phyloP scores from a whole-genome alignment of 2,888 invertebrate genomes.

The Malachius bipustulatus region DNA sequence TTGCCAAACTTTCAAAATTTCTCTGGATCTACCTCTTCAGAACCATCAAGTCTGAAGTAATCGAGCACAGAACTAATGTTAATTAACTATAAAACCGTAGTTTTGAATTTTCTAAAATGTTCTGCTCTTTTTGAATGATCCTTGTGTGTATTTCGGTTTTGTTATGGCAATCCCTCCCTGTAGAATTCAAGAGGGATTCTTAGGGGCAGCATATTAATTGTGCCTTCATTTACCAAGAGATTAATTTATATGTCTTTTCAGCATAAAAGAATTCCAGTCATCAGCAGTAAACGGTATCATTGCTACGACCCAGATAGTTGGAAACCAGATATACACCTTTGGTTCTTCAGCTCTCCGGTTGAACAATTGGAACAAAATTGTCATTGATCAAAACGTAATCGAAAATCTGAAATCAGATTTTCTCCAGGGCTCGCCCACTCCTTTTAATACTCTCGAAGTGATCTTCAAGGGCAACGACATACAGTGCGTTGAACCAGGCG shows the following conservation, averaged over 20 bases:
- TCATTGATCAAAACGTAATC: conserved; percentile 54
- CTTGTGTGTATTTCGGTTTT: too few relatives aligned
- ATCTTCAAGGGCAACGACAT: conserved; percentile 47
- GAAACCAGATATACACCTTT: conserved; percentile 50
- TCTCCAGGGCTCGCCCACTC: conserved; percentile 31
- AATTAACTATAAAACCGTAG: too few relatives aligned
- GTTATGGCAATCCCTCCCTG: too few relatives aligned
- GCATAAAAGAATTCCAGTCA: conserved; percentile 47
- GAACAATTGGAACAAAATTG: conserved; percentile 52
- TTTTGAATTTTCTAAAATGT: too few relatives aligned
- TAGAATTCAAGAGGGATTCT: too few relatives aligned
- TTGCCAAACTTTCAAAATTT: too few relatives aligned
- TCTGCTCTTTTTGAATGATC: too few relatives aligned
- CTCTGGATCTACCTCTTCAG: too few relatives aligned
- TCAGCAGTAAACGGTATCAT: conserved; percentile 54
- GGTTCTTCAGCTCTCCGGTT: conserved; percentile 48
- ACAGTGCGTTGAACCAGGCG: conserved; percentile 39
- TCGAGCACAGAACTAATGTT: too few relatives aligned
- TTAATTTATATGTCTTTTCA: conserved; percentile 37
- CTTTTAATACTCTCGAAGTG: conserved; percentile 33
- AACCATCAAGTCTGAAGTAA: too few relatives aligned
- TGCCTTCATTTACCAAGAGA: too few relatives aligned
- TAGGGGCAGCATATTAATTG: too few relatives aligned
- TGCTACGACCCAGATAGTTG: conserved; percentile 45
- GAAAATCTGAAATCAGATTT: conserved; percentile 38